Conservation (phyloP, 2,888 invertebrate species). For the Hermaeophaga mercurialis region DNA sequence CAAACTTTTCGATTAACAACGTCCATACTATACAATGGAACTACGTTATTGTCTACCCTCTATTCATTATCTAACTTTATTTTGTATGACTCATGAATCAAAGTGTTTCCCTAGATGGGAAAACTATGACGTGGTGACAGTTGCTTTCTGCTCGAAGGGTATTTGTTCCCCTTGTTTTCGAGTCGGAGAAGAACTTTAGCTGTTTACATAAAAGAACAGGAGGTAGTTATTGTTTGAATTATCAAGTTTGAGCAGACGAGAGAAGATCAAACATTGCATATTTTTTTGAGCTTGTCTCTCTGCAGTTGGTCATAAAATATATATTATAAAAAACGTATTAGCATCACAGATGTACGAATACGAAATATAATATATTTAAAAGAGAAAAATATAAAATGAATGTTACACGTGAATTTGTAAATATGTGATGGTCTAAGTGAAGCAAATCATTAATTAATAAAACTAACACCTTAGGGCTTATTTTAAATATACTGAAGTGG, state of each 20-base stretch:
- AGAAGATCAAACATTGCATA: neutral
- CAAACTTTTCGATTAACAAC: neutral
- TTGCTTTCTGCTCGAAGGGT: slow-evolving; percentile 22
- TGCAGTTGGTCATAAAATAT: too few relatives aligned
- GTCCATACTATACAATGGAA: neutral
- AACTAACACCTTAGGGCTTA: too few relatives aligned
- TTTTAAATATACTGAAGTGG: too few relatives aligned
- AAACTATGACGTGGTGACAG: slow-evolving; percentile 24
- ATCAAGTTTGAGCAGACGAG: neutral
- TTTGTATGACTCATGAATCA: slow-evolving; percentile 18
- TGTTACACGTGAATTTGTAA: too few relatives aligned
- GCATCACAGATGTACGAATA: too few relatives aligned
- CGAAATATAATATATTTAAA: too few relatives aligned
- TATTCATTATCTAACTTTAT: slow-evolving; percentile 14
- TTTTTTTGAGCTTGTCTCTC: too few relatives aligned
- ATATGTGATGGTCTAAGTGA: too few relatives aligned
- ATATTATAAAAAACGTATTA: too few relatives aligned
- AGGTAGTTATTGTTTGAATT: slow-evolving; percentile 13
- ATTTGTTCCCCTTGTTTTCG: slow-evolving; percentile 22
- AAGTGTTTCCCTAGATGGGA: slow-evolving; percentile 18
- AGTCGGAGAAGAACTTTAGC: too few relatives aligned
- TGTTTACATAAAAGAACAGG: slow-evolving; percentile 13
- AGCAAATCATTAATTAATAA: too few relatives aligned
- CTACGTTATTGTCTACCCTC: neutral
- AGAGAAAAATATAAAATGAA: too few relatives aligned